Evolutionary conservation across 2,797 vertebrate genomes (phyloP).

Genomic region (Pseudotriccus pelzelni): DNA sequence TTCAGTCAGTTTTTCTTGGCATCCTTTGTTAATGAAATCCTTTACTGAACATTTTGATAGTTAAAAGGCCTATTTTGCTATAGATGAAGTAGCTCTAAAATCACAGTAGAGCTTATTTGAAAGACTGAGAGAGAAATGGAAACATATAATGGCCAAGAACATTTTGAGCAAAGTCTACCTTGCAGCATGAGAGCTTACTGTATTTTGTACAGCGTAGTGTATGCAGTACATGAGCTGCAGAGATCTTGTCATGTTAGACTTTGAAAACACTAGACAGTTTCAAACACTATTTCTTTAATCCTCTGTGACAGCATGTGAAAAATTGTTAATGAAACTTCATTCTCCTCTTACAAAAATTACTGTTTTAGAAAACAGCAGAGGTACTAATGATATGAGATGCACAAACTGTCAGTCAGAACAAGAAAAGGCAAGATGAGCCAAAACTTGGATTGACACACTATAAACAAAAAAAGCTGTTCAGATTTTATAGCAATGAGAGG

Average conservation of each 20-base stretch:
- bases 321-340: background rate
- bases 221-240: background rate
- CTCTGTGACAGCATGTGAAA: background rate
- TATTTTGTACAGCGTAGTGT: background rate
- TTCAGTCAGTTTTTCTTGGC: background rate
- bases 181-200: background rate
- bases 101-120: background rate
- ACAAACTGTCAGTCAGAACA: background rate
- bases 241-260: background rate
- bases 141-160: background rate
- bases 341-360: background rate
- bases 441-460: background rate
- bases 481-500: background rate
- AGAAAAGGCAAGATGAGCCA: background rate
- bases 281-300: background rate
- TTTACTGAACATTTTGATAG: background rate
- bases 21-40: background rate
- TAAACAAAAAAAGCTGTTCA: conserved; percentile 6
- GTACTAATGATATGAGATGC: background rate
- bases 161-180: background rate
- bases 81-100: background rate
- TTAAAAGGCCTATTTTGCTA: background rate
- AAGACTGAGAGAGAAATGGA: background rate
- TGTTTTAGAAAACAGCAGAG: background rate
- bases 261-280: background rate